Evolutionary conservation across 2,113 vertebrate genomes (phyloP).

Genomic region (Copsychus sechellarum): DNA sequence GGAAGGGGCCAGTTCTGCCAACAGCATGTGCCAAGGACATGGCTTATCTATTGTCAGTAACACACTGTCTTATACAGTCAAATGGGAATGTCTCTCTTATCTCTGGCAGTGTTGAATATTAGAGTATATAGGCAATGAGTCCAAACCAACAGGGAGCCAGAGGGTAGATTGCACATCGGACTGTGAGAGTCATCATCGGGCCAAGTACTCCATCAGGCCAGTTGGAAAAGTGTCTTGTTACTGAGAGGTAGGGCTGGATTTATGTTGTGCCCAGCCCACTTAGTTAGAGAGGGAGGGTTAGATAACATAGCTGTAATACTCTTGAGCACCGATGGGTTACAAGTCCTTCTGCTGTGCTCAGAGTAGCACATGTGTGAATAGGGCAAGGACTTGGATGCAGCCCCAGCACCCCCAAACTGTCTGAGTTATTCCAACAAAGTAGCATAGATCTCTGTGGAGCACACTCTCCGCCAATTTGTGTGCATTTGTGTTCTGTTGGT

Average conservation of each 20-base stretch:
- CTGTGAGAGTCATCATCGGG: conserved; percentile 16
- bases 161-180: conserved; percentile 37
- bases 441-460: not conserved
- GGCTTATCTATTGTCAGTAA: not conserved
- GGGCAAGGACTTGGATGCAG: not conserved
- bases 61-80: not conserved
- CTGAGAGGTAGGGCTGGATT: conserved; percentile 48
- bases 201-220: conserved; percentile 32
- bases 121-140: not conserved
- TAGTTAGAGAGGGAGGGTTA: conserved; percentile 8
- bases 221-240: conserved; percentile 47
- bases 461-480: accelerated
- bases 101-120: not conserved
- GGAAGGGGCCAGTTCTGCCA: not conserved
- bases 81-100: not conserved
- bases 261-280: not conserved
- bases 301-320: not conserved
- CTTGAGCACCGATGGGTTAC: not conserved
- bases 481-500: not conserved
- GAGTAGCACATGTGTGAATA: not conserved
- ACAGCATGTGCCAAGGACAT: not conserved
- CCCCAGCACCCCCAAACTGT: not conserved
- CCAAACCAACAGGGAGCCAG: conserved; percentile 10
- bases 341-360: not conserved
- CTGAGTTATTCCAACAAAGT: not conserved